Base-by-base conservation (phyloP, 1,140 invertebrate species). In the Littorina saxatilis region DNA sequence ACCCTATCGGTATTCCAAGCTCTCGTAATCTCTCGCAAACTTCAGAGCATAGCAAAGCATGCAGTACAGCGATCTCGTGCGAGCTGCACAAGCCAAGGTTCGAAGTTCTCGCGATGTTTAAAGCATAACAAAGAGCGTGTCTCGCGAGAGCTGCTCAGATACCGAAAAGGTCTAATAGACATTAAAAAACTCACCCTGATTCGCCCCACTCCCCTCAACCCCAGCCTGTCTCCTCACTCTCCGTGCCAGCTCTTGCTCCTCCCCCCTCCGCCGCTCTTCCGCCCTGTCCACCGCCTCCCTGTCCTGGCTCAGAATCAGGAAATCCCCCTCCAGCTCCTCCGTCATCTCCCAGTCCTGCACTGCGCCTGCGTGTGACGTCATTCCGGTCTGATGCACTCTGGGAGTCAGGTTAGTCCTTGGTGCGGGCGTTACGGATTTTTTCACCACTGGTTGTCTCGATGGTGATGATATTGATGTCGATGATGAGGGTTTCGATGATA, bases 241-340 rank as follows among this genome's bases (percentile, higher is more conserved):
- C 68, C 39, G 0, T 72, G 68, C 68, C 68, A 72, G 68, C 5
- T 39, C 20, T 27, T 27, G 35, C 58, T 61, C 58, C 58, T 61
- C 58, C 58, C n/a, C 58, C 37, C 68, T 40, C 68, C 68, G 35
- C 68, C 23, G 37, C 20, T 40, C 68, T 35, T 43, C 68, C 68
- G 1, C n/a, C 37, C 20, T 40, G 0, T 40, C 68, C 68, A 72
- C 39, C 40, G 17, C 0, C 68, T 72, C 68, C 68, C 35, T 9
- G 37, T 72, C 68, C 68, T 72, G 68, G 40, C 68, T 72, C 37
- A 72, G 43, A 39, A 72, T 72, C 37, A 72, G 68, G n/a, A 72
- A 72, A 39, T 72, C 68, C 2, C 9, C 68, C 68, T n/a, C 68
- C 15, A 72, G 32, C 29, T 68, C 68, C 17, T 72, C 0, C 68